phyloP scores from a whole-genome alignment of 2,797 vertebrate species.

The Esox masquinongy region DNA sequence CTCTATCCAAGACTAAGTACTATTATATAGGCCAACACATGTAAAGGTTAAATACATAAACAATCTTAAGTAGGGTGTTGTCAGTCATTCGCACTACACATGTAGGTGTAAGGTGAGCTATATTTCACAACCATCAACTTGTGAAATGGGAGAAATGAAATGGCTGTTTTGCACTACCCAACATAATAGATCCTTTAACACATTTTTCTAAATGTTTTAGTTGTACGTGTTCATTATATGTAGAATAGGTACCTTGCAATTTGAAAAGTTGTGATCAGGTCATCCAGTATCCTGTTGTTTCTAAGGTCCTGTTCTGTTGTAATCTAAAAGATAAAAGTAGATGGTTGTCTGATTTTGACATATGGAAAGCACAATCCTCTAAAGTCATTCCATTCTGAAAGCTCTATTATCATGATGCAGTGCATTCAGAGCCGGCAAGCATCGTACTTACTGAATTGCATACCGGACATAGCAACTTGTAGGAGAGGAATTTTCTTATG shows the following conservation, averaged over 20 bases:
- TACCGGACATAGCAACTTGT: conserved; percentile 89
- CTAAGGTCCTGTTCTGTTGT: conserved; percentile 86
- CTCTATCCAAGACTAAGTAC: no score
- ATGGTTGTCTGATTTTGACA: background rate
- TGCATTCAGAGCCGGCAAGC: background rate
- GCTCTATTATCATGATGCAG: background rate
- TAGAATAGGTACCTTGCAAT: conserved; percentile 80
- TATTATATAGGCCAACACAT: no score
- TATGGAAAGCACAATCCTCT: background rate
- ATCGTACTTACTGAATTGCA: conserved; percentile 86
- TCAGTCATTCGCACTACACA: no score
- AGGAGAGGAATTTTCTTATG: conserved; percentile 91
- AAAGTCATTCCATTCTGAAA: background rate
- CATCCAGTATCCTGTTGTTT: conserved; percentile 90
- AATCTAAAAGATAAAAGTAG: conserved; percentile 70
- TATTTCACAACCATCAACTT: no score
- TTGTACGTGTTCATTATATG: background rate
- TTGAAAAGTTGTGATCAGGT: conserved; percentile 84
- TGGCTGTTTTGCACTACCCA: no score
- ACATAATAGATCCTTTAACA: no score
- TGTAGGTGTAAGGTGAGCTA: no score
- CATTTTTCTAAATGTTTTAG: no score
- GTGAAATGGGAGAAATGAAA: no score
- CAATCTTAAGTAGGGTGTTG: no score
- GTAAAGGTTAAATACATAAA: no score